A percentile compares a stretch with the other conserved stretches of the same genome.
phyloP scores from a whole-genome alignment of 2,888 invertebrate species.

The Rotaria socialis region DNA sequence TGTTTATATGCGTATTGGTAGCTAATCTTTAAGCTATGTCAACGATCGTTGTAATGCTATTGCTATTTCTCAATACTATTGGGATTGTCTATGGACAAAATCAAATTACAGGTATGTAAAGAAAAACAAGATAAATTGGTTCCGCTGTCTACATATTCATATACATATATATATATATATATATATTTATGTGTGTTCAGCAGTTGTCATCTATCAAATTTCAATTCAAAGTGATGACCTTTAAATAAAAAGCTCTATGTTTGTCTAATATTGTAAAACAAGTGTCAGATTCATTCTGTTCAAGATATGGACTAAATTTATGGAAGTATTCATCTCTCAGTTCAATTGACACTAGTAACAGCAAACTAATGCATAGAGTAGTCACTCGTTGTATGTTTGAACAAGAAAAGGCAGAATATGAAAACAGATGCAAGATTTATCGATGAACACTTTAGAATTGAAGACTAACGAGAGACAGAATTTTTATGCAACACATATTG shows the following conservation, averaged over 20 bases:
- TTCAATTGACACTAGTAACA: neutral
- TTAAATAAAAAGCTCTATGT: slow-evolving; percentile 6
- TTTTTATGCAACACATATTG: too few species aligned
- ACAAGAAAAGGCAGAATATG: too few species aligned
- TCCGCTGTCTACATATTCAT: neutral
- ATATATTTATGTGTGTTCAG: neutral
- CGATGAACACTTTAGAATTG: too few species aligned
- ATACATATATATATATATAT: neutral
- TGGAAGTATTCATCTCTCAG: neutral
- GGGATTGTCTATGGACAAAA: neutral
- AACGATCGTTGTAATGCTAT: neutral
- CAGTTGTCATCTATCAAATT: neutral
- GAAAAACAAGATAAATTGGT: too few species aligned
- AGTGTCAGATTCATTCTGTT: neutral
- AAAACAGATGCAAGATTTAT: too few species aligned
- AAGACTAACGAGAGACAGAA: too few species aligned
- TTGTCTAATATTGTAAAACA: slow-evolving; percentile 4
- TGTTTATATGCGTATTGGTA: neutral
- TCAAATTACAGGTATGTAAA: neutral
- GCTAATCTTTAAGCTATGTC: slow-evolving; percentile 1
- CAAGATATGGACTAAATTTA: neutral
- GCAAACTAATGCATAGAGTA: too few species aligned
- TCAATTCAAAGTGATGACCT: neutral
- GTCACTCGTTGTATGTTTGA: too few species aligned
- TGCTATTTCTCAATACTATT: neutral